Evolutionary conservation across 2,113 vertebrate genomes (phyloP).

Genomic region (Puntigrus tetrazona): DNA sequence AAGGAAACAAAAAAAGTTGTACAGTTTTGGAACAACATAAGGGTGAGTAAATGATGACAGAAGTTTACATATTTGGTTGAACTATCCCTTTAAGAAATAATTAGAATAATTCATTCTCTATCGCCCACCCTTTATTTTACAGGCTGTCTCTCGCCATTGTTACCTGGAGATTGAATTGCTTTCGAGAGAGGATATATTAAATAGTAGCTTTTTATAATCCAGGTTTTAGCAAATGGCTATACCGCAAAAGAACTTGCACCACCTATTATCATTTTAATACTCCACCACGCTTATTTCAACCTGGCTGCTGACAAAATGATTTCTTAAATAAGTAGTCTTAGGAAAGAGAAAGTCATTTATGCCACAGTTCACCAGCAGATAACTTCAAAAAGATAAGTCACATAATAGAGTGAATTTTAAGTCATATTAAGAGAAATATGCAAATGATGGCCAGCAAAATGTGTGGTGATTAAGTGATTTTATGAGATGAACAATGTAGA

Average conservation of each 20-base stretch:
- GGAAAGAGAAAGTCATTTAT: conserved; percentile 62
- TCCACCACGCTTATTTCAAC: conserved; percentile 62
- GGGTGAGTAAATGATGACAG: background rate
- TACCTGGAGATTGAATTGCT: conserved; percentile 58
- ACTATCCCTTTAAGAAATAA: background rate
- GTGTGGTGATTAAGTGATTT: conserved; percentile 57
- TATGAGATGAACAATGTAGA: conserved; percentile 61
- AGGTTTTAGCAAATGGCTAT: conserved; percentile 56
- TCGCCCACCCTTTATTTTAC: background rate
- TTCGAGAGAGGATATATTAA: conserved; percentile 60
- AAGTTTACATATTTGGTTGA: background rate
- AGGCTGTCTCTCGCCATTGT: conserved; percentile 42
- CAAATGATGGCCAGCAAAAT: conserved; percentile 56
- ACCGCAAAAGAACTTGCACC: conserved; percentile 62
- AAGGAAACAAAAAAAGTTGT: background rate
- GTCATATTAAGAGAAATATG: conserved; percentile 63
- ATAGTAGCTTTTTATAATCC: conserved; percentile 67
- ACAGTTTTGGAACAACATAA: background rate
- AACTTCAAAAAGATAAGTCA: conserved; percentile 70
- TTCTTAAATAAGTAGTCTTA: conserved; percentile 66
- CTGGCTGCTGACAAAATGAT: conserved; percentile 73
- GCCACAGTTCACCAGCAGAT: conserved; percentile 66
- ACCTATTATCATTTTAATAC: conserved; percentile 75
- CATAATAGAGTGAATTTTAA: conserved; percentile 62
- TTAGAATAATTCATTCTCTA: background rate